phyloP scores from a whole-genome alignment of 2,797 vertebrate species.

The Lithobates pipiens region DNA sequence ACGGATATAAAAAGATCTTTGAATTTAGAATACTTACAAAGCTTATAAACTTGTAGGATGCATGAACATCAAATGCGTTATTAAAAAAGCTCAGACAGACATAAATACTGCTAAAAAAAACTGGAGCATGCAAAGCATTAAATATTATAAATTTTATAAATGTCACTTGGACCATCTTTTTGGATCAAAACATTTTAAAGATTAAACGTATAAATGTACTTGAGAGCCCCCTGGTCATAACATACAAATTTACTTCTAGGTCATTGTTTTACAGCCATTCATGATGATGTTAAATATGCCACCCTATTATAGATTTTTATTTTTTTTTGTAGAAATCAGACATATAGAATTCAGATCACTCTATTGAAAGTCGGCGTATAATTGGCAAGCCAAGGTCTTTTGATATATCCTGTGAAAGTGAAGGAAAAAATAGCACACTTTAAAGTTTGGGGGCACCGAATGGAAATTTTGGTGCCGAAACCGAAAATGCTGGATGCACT shows the following conservation, averaged over 20 bases:
- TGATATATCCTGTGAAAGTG: too few relatives aligned
- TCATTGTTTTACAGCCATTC: conserved; percentile 6
- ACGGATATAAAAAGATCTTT: conserved; percentile 47
- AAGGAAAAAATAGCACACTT: too few relatives aligned
- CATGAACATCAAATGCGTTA: conserved; percentile 5
- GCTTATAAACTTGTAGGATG: conserved; percentile 31
- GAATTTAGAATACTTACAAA: conserved; percentile 48
- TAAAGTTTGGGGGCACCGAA: too few relatives aligned
- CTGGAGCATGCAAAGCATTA: background rate
- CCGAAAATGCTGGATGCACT: too few relatives aligned
- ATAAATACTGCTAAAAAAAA: background rate
- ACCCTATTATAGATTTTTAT: background rate
- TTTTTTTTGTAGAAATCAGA: too few relatives aligned
- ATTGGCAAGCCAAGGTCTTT: too few relatives aligned
- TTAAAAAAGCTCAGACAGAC: background rate
- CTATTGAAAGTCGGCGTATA: too few relatives aligned
- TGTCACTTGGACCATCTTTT: background rate
- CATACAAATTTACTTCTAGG: background rate
- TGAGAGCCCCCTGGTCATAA: background rate
- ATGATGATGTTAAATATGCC: background rate
- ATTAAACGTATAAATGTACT: background rate
- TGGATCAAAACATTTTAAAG: background rate
- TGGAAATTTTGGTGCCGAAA: too few relatives aligned
- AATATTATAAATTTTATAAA: too few relatives aligned
- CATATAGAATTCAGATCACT: too few relatives aligned